Conservation (phyloP, 2,888 invertebrate genomes). For the Thecophora atra region DNA sequence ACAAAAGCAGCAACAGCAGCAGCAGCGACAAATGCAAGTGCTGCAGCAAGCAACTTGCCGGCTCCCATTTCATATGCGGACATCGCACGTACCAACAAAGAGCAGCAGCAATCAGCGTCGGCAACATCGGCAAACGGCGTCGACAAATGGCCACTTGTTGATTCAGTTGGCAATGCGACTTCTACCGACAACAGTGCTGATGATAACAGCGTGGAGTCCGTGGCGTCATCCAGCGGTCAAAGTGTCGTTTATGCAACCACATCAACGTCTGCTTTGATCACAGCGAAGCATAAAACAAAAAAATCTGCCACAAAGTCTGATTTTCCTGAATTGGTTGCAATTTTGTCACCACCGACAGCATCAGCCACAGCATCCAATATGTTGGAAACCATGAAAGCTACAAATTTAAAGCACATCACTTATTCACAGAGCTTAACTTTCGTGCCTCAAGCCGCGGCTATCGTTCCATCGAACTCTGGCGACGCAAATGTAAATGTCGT, state of each 20-base stretch:
- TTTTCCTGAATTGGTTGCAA: slow-evolving; percentile 53
- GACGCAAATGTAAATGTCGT: not conserved
- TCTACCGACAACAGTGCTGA: slow-evolving; percentile 12
- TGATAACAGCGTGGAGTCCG: not conserved
- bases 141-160: slow-evolving; percentile 51
- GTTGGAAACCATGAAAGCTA: slow-evolving; percentile 5
- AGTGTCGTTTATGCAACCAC: slow-evolving; percentile 9
- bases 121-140: not conserved
- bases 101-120: slow-evolving; percentile 47
- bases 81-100: slow-evolving; percentile 72
- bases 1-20: slow-evolving; percentile 35
- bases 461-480: slow-evolving; percentile 30
- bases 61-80: slow-evolving; percentile 78
- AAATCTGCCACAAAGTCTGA: slow-evolving; percentile 50
- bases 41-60: slow-evolving; percentile 39
- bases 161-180: slow-evolving; percentile 38
- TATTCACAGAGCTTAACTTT: slow-evolving; percentile 55
- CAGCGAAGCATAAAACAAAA: slow-evolving; percentile 45
- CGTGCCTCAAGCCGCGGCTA: slow-evolving; percentile 29
- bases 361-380: not conserved
- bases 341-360: slow-evolving; percentile 35
- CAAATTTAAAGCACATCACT: slow-evolving; percentile 46
- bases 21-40: slow-evolving; percentile 40
- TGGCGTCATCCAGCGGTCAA: not conserved
- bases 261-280: slow-evolving; percentile 22